Evolutionary conservation across 2,113 vertebrate species (phyloP), one percentile per base, ranked within the genome.

Genomic region (Tamias sibiricus): DNA sequence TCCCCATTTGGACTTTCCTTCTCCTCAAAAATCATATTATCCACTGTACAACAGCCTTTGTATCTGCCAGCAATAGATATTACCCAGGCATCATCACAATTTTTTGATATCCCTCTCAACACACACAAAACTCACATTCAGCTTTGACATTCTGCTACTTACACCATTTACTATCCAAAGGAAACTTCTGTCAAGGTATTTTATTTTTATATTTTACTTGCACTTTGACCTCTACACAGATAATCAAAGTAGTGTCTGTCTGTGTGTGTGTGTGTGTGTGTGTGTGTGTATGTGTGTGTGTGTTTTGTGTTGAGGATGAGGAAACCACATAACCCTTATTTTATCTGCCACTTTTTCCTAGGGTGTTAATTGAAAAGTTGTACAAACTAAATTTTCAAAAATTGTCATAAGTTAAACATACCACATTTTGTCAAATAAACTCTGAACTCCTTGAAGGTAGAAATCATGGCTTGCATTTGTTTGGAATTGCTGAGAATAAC

Each of bases 301-400:
- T 77, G 49, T 69, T 47, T 4, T 37, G 49, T 69, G 54, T 4
- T 37, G 44, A 42, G 14, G 10, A 22, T 83, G 22, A 77, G 37
- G 9, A 90, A 74, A 92, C 37, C 59, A 76, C 14, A 54, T 75
- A 85, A 85, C 32, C 28, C 6, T 88, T 79, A 88, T 68, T 92
- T 42, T 42, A 94, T 57, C 28, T 71, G 42, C 40, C 20, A 64
- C 3, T 30, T 88, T 57, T 81, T 76, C 62, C 49, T 87, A 47
- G 13, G 77, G 20, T 91, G 26, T 32, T 82, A 24, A 90, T 87
- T 49, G 47, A 49, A 49, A 49, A 49, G 47, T 49, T 49, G 47
- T 49, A 49, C 47, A 49, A 49, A 49, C 3, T 89, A 19, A 89
- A 62, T 94, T 89, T 94, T 75, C 37, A 88, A 92, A 95, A 74